Base-by-base conservation (phyloP, 2,888 invertebrate genomes). In the Podotricha telesiphe region DNA sequence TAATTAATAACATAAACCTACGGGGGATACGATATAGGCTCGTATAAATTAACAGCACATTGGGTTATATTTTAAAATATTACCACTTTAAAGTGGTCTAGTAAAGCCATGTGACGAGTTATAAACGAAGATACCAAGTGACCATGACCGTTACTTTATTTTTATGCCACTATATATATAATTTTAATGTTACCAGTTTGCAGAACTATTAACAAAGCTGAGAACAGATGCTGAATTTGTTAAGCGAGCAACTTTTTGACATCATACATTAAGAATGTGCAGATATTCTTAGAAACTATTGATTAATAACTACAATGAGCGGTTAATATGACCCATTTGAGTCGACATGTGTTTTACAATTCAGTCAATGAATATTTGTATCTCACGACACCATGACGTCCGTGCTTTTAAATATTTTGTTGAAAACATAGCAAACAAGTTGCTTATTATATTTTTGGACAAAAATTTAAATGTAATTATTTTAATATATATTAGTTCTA, bases 71-170 rank as follows among this genome's bases (percentile, higher is more conserved):
- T 83, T 82, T 84, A n/a, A n/a, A n/a, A n/a, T n/a, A n/a, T n/a
- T n/a, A n/a, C n/a, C n/a, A n/a, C n/a, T n/a, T n/a, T n/a, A 79
- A 86, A 87, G 86, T 85, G 82, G 78, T 78, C 76, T 78, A 86
- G 84, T 75, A 80, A 81, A 83, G 82, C 86, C 90, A 89, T 85
- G 58, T 68, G 72, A 63, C 17, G 28, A 45, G n/a, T 19, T 62
- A 37, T 37, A 48, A 55, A 50, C 0, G 48, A 42, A 59, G 42
- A 45, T 42, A 45, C 6, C 42, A 45, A 22, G 22, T 59, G 59
- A 59, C 45, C 45, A 28, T 59, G 59, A 59, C 59, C 59, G 59
- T 59, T 17, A 42, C 22, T 17, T 28, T 45, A 59, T 22, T 45
- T 17, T 37, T 17, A 55, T 55, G 17, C 22, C 28, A 45, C 42